Evolutionary conservation across 2,797 vertebrate genomes (phyloP), one percentile per base, ranked within the genome.

Genomic region (Lacerta bilineata): DNA sequence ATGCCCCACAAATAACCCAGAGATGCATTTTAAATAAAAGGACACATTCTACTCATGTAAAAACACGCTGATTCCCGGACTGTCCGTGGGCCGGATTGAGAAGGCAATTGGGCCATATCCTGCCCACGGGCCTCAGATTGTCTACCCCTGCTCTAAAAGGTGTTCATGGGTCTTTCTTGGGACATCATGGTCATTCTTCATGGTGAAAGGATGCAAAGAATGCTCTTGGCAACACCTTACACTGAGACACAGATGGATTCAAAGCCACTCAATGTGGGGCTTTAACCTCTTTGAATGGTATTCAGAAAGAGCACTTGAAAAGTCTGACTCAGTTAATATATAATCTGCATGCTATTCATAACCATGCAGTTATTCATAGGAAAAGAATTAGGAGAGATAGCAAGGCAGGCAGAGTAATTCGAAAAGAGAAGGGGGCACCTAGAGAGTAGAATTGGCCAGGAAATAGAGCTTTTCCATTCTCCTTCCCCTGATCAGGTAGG

Each of bases 331-430:
- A 55, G 88, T 92, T 91, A 76, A 5, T 87, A 55, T 75, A n/a
- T 85, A 94, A 95, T 92, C 85, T 2, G 0, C 36, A 90, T 87
- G 91, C 92, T 94, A 88, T 91, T 93, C 90, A 89, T 61, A 91
- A 89, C 91, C 92, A 72, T 91, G 89, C 90, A 83, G 84, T 0
- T 5, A 81, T 87, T 94, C 91, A 89, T 87, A 77, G 33, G 59
- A 78, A 90, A 88, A 93, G 93, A 93, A 95, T 90, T 74, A 46
- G 6, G 18, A 41, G 46, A 50, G 20, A 39, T 64, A 33, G 0
- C 1, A 86, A 77, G 59, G 43, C 17, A 74, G 27, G 43, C 3
- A 71, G 2, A 39, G 71, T 61, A 46, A 85, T 80, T 36, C n/a
- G 81, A 82, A 80, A 13, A 69, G 36, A 25, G 39, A 61, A 46